phyloP scores from a whole-genome alignment of 2,888 invertebrate species.

The Beris morrisii region DNA sequence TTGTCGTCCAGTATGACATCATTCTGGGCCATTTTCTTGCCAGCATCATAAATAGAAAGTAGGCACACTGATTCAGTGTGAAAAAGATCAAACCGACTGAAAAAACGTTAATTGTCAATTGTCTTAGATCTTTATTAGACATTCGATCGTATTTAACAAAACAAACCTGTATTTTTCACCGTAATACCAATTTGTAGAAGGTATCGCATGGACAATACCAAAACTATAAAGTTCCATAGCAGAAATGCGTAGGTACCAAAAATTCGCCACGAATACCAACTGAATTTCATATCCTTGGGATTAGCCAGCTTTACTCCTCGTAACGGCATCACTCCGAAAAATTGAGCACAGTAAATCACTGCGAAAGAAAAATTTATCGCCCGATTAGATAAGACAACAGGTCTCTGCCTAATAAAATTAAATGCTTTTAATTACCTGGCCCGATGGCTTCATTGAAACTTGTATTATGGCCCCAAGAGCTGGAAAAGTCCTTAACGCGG shows the following conservation, averaged over 20 bases:
- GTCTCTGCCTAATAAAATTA: neutral
- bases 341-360: conserved; percentile 59
- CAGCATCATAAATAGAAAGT: conserved; percentile 47
- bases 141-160: conserved; percentile 3
- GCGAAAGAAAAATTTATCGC: conserved; percentile 5
- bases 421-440: conserved; percentile 15
- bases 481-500: conserved; percentile 3
- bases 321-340: conserved; percentile 60
- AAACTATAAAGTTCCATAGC: conserved; percentile 41
- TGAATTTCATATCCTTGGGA: conserved; percentile 48
- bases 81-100: conserved; percentile 51
- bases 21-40: conserved; percentile 50
- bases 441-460: conserved; percentile 29
- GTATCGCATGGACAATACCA: conserved; percentile 42
- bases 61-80: conserved; percentile 42
- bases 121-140: neutral
- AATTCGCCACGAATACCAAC: conserved; percentile 45
- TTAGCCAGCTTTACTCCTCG: conserved; percentile 55
- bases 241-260: conserved; percentile 44
- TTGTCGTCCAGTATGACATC: conserved; percentile 50
- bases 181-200: conserved; percentile 47
- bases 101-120: conserved; percentile 35
- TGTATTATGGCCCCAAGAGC: neutral
- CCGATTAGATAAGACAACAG: neutral
- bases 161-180: conserved; percentile 50